Evolutionary conservation across 2,797 vertebrate species (phyloP).

Genomic region (Molossus alvarezi): DNA sequence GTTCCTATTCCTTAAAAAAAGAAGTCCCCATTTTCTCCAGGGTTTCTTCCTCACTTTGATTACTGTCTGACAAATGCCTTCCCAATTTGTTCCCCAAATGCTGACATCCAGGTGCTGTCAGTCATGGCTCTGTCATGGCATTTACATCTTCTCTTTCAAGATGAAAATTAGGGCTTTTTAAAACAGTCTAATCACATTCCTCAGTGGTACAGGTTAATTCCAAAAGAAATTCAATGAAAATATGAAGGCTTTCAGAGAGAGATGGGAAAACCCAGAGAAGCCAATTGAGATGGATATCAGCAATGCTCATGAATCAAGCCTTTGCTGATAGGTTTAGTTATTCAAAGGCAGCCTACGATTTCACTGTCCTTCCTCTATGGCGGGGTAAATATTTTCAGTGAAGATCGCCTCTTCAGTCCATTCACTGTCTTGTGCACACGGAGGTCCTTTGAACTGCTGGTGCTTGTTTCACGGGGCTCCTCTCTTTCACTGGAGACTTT

Average conservation of each 20-base stretch:
- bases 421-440: background rate
- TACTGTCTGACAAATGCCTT: background rate
- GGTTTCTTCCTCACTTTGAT: background rate
- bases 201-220: conserved; percentile 42
- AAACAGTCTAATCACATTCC: background rate
- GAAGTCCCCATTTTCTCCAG: background rate
- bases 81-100: background rate
- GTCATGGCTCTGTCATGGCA: background rate
- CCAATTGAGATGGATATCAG: background rate
- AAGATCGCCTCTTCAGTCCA: conserved; percentile 60
- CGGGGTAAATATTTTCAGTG: background rate
- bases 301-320: background rate
- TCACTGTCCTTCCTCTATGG: conserved; percentile 4
- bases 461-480: background rate
- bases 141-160: conserved; percentile 40
- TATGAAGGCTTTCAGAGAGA: conserved; percentile 17
- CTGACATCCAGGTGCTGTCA: background rate
- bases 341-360: background rate
- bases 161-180: conserved; percentile 13
- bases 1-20: background rate
- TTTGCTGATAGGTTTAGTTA: background rate
- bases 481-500: background rate
- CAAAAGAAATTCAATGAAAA: conserved; percentile 56
- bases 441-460: conserved; percentile 20
- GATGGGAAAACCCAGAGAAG: conserved; percentile 24